Base-by-base conservation (phyloP, 1,140 invertebrate genomes). In the Trachymyrmex septentrionalis region DNA sequence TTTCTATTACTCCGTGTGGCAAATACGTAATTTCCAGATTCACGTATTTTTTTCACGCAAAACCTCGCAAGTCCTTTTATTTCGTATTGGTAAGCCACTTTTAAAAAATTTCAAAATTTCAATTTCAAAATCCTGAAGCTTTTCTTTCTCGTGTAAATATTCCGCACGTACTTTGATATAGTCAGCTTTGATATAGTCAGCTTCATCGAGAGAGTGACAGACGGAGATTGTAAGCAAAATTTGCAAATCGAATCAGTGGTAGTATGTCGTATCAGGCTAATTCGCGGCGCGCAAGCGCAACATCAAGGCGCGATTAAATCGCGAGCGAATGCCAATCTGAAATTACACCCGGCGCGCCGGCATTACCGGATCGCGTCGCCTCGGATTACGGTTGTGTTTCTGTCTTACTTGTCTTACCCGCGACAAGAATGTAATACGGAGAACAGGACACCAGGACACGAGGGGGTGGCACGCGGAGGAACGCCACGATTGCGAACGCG, bases 321-420 rank as follows among this genome's bases (percentile, higher is more conserved):
- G 90, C 88, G 91, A 84, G 57, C 86, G 90, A 93, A 94, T 93
- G 84, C 92, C 91, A 87, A 94, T 95, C 93, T 94, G 93, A 94
- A 94, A 95, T 94, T 94, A 94, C 93, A 94, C 38, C 87, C 92
- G 86, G 76, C 86, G 89, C 86, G 75, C 75, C 73, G 86, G 92
- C 90, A 94, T 93, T 94, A 92, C 92, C 88, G 91, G 91, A 94
- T 94, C 90, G 90, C 87, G 78, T 93, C 92, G 92, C 89, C 69
- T 94, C 91, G 81, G 75, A 89, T 95, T 94, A 89, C 92, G 21
- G 76, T 86, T 87, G 87, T 89, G 91, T 94, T 93, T 92, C 91
- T 92, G 75, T 92, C 90, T 93, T 92, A 92, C 91, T 93, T 92
- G 91, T 93, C 86, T 93, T 93, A 93, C 92, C 80, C 75, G 67